Conservation (phyloP, 35 echinoderm and acorn worm genomes). For the Heliocidaris tuberculata region DNA sequence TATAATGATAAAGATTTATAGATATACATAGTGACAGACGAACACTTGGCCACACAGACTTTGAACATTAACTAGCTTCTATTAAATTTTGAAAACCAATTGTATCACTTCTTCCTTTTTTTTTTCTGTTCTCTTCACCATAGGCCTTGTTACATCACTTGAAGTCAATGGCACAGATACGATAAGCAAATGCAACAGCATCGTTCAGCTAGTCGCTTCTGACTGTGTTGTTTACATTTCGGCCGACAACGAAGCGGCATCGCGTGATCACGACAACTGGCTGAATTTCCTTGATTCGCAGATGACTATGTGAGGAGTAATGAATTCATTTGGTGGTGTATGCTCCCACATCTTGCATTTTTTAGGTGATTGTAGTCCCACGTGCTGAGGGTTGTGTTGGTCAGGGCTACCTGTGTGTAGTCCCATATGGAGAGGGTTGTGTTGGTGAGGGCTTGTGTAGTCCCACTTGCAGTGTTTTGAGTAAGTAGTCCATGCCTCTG, state of each 20-base stretch:
- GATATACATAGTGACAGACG: too few species aligned
- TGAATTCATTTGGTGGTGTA: not conserved
- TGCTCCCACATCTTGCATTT: not conserved
- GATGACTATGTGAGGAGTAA: conserved; percentile 68
- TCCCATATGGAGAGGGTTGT: not conserved
- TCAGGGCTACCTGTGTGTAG: not conserved
- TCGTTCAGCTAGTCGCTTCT: conserved; percentile 51
- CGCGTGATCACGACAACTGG: conserved; percentile 69
- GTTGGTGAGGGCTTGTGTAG: conserved; percentile 1
- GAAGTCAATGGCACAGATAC: conserved; percentile 76
- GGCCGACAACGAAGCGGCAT: conserved; percentile 48
- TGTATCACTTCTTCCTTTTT: not conserved
- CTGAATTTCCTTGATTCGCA: conserved; percentile 72
- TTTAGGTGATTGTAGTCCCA: not conserved
- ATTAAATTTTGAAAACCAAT: too few species aligned
- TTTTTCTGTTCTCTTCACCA: not conserved
- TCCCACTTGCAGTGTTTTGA: not conserved
- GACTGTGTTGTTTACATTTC: conserved; percentile 60
- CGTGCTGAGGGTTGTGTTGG: not conserved
- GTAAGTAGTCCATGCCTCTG: not conserved
- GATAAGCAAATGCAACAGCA: conserved; percentile 63
- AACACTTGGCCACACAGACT: too few species aligned
- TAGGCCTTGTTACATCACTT: conserved; percentile 71
- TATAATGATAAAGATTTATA: too few species aligned
- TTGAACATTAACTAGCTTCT: too few species aligned